These are phyloP conservation scores for Oopsacas minuta DNA, from an alignment of 37 sponge, comb jelly and placozoan genomes.

Conservation along the genomic window DNA sequence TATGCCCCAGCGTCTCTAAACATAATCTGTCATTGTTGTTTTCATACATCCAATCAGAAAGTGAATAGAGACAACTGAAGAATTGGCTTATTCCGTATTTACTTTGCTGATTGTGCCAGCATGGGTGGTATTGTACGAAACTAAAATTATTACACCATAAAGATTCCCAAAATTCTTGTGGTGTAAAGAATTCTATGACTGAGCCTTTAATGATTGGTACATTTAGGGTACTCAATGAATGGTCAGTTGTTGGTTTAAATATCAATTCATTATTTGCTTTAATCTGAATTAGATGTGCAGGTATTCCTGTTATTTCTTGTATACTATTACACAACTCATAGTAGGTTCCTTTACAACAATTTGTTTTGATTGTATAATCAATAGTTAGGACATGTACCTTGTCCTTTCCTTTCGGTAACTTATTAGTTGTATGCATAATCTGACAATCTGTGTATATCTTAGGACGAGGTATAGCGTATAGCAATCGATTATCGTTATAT, in stretches of 20 bases:
- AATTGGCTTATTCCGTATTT: neutral
- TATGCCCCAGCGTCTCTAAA: neutral
- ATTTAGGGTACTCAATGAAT: neutral
- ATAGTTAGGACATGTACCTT: neutral
- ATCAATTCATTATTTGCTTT: neutral
- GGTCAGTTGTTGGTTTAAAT: neutral
- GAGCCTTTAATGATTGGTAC: neutral
- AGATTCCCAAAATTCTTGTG: neutral
- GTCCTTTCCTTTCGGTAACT: neutral
- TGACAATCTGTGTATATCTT: neutral
- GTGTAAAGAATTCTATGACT: neutral
- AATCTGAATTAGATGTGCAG: neutral
- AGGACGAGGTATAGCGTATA: neutral
- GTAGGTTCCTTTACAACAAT: neutral
- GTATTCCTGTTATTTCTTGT: slow-evolving; percentile 15
- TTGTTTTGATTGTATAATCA: neutral
- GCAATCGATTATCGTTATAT: neutral
- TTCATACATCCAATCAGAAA: neutral
- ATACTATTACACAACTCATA: neutral
- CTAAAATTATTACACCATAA: neutral
- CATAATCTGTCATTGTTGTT: neutral
- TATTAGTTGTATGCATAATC: neutral
- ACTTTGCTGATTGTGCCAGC: neutral
- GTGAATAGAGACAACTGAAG: slow-evolving; percentile 3
- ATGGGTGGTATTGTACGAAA: neutral